Base-by-base conservation (phyloP, 2,113 vertebrate species). In the Caretta caretta region DNA sequence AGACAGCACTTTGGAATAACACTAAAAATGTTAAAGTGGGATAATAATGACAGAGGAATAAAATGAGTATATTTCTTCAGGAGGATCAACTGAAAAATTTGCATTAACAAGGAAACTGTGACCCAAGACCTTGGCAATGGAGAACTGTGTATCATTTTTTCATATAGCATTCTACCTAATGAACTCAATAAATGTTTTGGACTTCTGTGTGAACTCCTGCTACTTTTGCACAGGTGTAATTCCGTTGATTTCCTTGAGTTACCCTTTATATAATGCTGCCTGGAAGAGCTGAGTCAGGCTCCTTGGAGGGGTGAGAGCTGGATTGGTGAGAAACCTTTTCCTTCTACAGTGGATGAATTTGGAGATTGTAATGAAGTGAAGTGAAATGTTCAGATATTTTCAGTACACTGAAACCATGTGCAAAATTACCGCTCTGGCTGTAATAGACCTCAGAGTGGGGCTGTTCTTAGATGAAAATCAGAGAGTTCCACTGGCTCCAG, bases 131-230 rank as follows among this genome's bases (percentile, higher is more conserved):
- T 1, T 1, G 13, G 35, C 2, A 0, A 6, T 51, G 31, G 48
- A 88, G 22, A 89, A 24, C 29, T 46, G 11, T 11, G 76, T 42
- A 49, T 24, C 1, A 31, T 1, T 59, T 62, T 31, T 10, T 11
- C 79, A 3, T 14, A 11, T 3, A n/a, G 6, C 0, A 0, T 13
- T 16, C 31, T 3, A 3, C 42, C 38, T 83, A 50, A 84, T 84
- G 48, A 65, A 65, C 17, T 29, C 35, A 50, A 35, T 24, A 57
- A 65, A 50, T 13, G 35, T 16, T 85, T 6, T 72, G 35, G 49
- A 24, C n/a, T 48, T 85, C 48, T 51, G 5, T 25, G 25, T 6
- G n/a, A 35, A 31, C 31, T 10, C 35, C 10, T 6, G 49, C 22
- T 53, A 10, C 50, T 72, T 69, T 84, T 19, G 4, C n/a, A 16